These are phyloP conservation scores for Nineta flava DNA, from an alignment of 2,888 invertebrate genomes.

Conservation along the genomic window DNA sequence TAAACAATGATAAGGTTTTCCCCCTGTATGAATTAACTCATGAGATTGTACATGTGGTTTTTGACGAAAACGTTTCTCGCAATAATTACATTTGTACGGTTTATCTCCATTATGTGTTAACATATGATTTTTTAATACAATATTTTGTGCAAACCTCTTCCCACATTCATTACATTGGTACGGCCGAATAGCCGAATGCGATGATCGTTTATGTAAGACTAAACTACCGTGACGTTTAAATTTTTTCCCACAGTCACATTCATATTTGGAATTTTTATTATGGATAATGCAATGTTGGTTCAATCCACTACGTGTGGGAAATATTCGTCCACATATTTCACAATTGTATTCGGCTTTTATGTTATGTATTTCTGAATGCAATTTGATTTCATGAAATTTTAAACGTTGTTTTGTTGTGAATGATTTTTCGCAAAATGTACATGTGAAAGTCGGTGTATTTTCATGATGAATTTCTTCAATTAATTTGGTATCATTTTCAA, in stretches of 20 bases:
- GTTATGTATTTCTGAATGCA: neutral
- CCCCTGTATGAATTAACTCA: neutral
- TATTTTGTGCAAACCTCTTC: neutral
- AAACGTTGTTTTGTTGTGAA: neutral
- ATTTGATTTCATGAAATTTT: neutral
- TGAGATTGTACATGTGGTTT: neutral
- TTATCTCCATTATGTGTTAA: neutral
- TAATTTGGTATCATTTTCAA: no score
- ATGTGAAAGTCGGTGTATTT: neutral
- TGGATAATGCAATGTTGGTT: no score
- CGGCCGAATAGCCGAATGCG: neutral
- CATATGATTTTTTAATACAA: neutral
- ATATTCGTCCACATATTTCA: no score
- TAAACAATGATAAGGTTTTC: neutral
- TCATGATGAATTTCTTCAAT: neutral
- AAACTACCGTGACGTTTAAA: no score
- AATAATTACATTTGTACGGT: neutral
- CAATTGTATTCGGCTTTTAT: no score
- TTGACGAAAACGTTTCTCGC: neutral
- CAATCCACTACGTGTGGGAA: no score
- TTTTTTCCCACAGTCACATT: no score
- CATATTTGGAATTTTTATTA: no score
- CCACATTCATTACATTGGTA: neutral
- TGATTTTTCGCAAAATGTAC: neutral
- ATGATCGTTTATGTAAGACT: neutral